These are phyloP conservation scores for Trachurus trachurus DNA, from an alignment of 2,797 vertebrate genomes.

Conservation along the genomic window DNA sequence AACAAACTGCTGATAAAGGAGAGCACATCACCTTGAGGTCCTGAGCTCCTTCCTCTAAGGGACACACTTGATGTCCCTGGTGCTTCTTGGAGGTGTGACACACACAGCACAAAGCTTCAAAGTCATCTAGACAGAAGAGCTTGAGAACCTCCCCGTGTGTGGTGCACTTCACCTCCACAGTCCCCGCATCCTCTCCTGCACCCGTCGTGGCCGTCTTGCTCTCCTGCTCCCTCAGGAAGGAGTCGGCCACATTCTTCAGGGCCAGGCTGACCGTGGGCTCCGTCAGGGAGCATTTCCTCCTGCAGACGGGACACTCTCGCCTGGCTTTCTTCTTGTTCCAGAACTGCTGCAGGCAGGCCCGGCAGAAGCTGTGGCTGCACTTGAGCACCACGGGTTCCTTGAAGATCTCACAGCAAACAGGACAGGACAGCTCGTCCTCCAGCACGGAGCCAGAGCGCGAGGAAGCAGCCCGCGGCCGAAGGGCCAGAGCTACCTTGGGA, in stretches of 20 bases:
- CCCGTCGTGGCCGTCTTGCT: neutral
- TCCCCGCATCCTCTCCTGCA: neutral
- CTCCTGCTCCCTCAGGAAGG: slow-evolving; percentile 81
- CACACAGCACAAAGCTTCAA: slow-evolving; percentile 85
- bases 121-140: slow-evolving; percentile 85
- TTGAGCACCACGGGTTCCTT: slow-evolving; percentile 87
- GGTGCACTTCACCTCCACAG: slow-evolving; percentile 69
- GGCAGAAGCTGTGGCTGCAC: slow-evolving; percentile 90
- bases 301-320: slow-evolving; percentile 87
- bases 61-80: slow-evolving; percentile 83
- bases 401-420: slow-evolving; percentile 88
- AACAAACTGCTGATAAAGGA: neutral
- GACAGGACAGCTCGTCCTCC: slow-evolving; percentile 86
- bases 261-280: slow-evolving; percentile 87
- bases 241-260: slow-evolving; percentile 87
- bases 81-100: slow-evolving; percentile 88
- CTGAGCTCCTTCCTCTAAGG: slow-evolving; percentile 85
- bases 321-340: slow-evolving; percentile 85
- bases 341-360: slow-evolving; percentile 84
- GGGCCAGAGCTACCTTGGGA: slow-evolving; percentile 55
- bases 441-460: slow-evolving; percentile 75
- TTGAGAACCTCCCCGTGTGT: slow-evolving; percentile 83
- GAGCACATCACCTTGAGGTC: slow-evolving; percentile 83
- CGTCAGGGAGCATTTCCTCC: slow-evolving; percentile 83
- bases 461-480: slow-evolving; percentile 79